Base-by-base conservation (phyloP, 2,888 invertebrate species). In the Noctuana brunneofusca region DNA sequence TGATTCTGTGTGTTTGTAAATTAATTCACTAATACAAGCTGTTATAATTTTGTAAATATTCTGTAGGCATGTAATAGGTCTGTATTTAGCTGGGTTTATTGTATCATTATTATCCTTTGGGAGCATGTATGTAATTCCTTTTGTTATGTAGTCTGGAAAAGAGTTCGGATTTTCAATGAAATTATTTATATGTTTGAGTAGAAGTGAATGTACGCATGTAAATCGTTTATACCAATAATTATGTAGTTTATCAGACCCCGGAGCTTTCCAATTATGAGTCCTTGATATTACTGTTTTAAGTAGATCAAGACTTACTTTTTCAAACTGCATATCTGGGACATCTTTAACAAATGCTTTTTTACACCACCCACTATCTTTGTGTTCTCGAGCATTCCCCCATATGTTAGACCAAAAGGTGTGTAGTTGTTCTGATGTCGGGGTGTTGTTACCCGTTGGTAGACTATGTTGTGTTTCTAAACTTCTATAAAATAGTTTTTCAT, bases 401-500 rank as follows among this genome's bases (percentile, higher is more conserved):
- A 38, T n/a, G 6, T 14, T 14, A 3, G 38, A 38, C 38, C 38
- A 38, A 38, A 38, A 38, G n/a, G 5, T 38, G 38, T 38, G 14
- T 14, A 38, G 38, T 14, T 38, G 38, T 14, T 38, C 38, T 14
- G 38, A 2, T 38, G 38, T 38, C 4, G 38, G 38, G 14, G 14
- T 38, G 6, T 8, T 38, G n/a, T 12, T 38, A 38, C 5, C 38
- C 3, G 3, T n/a, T 14, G 14, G n/a, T 1, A 2, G 1, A 38
- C n/a, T 38, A n/a, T 38, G n/a, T 38, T 38, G 14, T 14, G n/a
- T 3, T n/a, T 38, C 38, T 6, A 38, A 14, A 14, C 1, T 53
- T 41, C 65, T 49, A 35, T 68, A 66, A 54, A 67, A 66, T 24
- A 55, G 46, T 58, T 65, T 66, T 57, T 68, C 64, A 35, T 63